These are phyloP conservation scores for Lophotriccus pileatus DNA, from an alignment of 2,797 vertebrate species.

Conservation along the genomic window DNA sequence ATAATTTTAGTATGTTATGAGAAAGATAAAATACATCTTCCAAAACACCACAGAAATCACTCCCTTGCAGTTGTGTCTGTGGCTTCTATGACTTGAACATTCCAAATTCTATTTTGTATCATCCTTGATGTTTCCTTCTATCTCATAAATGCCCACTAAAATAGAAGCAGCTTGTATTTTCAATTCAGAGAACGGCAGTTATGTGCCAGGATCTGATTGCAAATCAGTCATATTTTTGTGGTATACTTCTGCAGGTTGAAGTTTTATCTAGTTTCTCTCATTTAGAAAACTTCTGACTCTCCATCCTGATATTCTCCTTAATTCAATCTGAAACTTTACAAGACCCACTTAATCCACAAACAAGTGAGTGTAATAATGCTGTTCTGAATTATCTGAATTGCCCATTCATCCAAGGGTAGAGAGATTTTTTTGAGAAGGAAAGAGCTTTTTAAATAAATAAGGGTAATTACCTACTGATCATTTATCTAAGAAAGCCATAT, in stretches of 20 bases:
- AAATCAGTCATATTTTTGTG: slow-evolving; percentile 51
- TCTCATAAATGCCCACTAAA: slow-evolving; percentile 42
- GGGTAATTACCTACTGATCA: background rate
- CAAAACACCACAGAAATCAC: background rate
- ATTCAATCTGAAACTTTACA: background rate
- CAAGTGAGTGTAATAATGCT: background rate
- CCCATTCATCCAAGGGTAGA: background rate
- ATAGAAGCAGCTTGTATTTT: slow-evolving; percentile 59
- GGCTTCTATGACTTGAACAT: slow-evolving; percentile 1
- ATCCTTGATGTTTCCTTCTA: slow-evolving; percentile 43
- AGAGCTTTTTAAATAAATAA: background rate
- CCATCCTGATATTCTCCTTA: background rate
- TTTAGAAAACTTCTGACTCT: background rate
- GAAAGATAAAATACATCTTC: background rate
- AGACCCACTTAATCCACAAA: background rate
- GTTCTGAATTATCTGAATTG: background rate
- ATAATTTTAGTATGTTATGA: background rate
- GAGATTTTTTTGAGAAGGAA: background rate
- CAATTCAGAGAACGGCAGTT: slow-evolving; percentile 29
- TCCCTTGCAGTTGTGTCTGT: slow-evolving; percentile 15
- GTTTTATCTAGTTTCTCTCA: background rate
- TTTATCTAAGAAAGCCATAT: background rate
- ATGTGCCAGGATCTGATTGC: slow-evolving; percentile 22
- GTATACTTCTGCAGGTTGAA: background rate
- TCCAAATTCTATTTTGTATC: slow-evolving; percentile 2